Base-by-base conservation (phyloP, 2,113 vertebrate genomes). In the Bombycilla garrulus region DNA sequence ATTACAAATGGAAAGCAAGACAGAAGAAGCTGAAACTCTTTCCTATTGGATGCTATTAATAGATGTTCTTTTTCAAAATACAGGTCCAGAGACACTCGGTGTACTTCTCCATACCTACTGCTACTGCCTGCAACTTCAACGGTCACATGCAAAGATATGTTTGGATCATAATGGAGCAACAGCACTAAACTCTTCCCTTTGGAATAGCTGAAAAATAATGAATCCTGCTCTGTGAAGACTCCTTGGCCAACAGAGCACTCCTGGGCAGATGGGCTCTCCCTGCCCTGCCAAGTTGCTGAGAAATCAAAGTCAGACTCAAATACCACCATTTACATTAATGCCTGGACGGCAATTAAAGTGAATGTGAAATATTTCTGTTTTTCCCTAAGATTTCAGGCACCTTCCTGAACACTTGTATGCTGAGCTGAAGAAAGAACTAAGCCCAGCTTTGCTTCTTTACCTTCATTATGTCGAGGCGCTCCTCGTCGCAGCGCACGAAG, bases 401-500 rank as follows among this genome's bases (percentile, higher is more conserved):
- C 35, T 77, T 56, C 36, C 88, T 35, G 47, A 69, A 17, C n/a
- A 20, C 56, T 61, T 54, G 26, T 12, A 7, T 3, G 10, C 29
- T 70, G 24, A 64, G 56, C 22, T 72, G 40, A 44, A 64, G 56
- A 70, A 12, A 24, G 33, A 45, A 84, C 42, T 26, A 15, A 85
- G 44, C n/a, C 11, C 12, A 12, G 21, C 40, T 60, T 33, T 51
- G 36, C 26, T 44, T 16, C 42, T 38, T 94, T 97, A 99, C 99
- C 99, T 99, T 99, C 99, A 99, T 99, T 64, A 99, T 99, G 97
- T 99, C 99, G 51, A 99, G 98, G 13, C 99, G 97, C 86, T 99
- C 99, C 95, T 99, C 99, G 45, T 99, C 99, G 26, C 99, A 99
- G 17, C 99, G 99, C 23, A 99, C 99, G 14, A 99, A 99, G 5